A percentile compares a stretch with the other conserved stretches of the same genome.
These are phyloP conservation scores for Mythimna pallens DNA, from an alignment of 2,888 invertebrate genomes.

Conservation along the genomic window DNA sequence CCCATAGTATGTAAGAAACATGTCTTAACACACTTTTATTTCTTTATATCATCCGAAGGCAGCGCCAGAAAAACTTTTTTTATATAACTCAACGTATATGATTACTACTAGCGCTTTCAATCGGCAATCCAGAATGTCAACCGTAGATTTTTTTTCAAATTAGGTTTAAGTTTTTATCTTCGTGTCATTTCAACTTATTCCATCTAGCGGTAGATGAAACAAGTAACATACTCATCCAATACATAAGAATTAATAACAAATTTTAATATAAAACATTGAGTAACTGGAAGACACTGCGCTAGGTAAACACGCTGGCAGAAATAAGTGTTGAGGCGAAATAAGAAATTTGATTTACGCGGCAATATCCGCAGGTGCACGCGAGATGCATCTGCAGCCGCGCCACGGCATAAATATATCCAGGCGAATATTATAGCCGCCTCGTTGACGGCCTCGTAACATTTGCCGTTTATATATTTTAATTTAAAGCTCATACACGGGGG, in stretches of 20 bases:
- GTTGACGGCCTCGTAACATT: constrained; percentile 73
- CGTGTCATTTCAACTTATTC: not conserved
- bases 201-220: not conserved
- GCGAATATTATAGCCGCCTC: constrained; percentile 71
- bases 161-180: not conserved
- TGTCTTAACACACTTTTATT: too few relatives aligned
- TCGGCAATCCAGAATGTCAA: not conserved
- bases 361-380: constrained; percentile 87
- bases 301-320: constrained; percentile 66
- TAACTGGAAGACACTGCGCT: constrained; percentile 28
- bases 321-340: constrained; percentile 83
- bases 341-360: constrained; percentile 87
- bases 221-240: not conserved
- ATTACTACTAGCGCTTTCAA: not conserved
- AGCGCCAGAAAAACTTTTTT: too few relatives aligned
- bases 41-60: too few relatives aligned
- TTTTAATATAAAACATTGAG: constrained; percentile 36
- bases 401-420: constrained; percentile 68
- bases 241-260: constrained; percentile 26
- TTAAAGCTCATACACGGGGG: constrained; percentile 71
- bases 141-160: not conserved
- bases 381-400: constrained; percentile 71
- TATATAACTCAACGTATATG: not conserved
- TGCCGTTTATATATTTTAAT: constrained; percentile 73
- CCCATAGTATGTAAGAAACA: too few relatives aligned